phyloP scores from a whole-genome alignment of 2,888 invertebrate genomes.

The Ctena decussata region DNA sequence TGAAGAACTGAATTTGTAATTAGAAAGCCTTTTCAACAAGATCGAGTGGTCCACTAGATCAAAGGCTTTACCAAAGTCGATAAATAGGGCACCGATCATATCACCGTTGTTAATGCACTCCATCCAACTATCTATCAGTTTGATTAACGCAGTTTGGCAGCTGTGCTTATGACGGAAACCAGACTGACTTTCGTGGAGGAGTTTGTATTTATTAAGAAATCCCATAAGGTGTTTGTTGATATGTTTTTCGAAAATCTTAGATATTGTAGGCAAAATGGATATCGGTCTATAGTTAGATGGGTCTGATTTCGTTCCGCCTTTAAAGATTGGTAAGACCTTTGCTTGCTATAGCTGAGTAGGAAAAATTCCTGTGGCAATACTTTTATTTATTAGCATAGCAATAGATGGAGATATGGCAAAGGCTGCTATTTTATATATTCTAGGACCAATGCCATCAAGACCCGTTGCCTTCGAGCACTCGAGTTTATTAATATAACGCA shows the following conservation, averaged over 20 bases:
- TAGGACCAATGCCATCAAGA: neutral
- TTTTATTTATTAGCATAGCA: neutral
- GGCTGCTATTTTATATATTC: neutral
- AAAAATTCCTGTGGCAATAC: neutral
- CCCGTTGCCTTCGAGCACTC: too few relatives aligned
- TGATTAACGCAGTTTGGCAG: too few relatives aligned
- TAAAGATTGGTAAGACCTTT: neutral
- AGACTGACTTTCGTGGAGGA: too few relatives aligned
- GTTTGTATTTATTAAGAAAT: too few relatives aligned
- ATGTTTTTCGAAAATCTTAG: neutral
- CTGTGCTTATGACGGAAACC: too few relatives aligned
- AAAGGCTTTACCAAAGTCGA: neutral
- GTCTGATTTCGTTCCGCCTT: neutral
- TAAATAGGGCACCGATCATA: too few relatives aligned
- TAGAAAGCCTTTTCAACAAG: neutral
- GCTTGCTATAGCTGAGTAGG: neutral
- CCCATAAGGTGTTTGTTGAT: neutral
- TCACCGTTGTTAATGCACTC: neutral
- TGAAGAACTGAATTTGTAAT: too few relatives aligned
- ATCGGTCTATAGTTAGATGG: neutral
- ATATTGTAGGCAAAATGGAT: neutral
- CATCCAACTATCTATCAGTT: neutral
- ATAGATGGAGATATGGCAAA: neutral
- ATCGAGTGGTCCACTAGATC: neutral
- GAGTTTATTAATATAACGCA: neutral